These are phyloP conservation scores for Sarotherodon lohbergeri DNA, from an alignment of 2,113 vertebrate species.

Conservation along the genomic window DNA sequence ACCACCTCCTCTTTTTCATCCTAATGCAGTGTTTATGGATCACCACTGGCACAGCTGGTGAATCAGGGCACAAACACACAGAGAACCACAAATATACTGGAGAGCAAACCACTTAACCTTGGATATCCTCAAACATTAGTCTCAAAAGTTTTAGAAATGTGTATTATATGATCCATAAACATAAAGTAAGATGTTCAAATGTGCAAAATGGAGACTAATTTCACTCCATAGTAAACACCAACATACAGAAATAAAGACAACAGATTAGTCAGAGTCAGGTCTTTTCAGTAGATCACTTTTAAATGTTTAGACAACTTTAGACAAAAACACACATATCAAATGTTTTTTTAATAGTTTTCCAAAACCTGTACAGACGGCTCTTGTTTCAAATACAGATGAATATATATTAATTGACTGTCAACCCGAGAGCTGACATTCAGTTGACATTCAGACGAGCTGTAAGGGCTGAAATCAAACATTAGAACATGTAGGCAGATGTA, in stretches of 20 bases:
- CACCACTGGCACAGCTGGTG: not conserved
- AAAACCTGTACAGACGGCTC: not conserved
- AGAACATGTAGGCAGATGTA: not conserved
- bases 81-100: not conserved
- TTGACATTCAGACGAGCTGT: not conserved
- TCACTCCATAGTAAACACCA: fast-evolving
- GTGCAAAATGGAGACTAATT: fast-evolving
- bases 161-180: fast-evolving
- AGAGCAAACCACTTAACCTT: fast-evolving
- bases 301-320: not conserved
- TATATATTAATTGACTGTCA: not conserved
- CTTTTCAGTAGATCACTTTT: not conserved
- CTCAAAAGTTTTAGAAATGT: fast-evolving
- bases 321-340: not conserved
- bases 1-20: fast-evolving
- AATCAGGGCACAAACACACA: not conserved
- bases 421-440: not conserved
- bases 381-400: not conserved
- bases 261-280: not conserved
- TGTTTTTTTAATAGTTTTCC: not conserved
- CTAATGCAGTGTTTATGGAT: not conserved
- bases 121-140: fast-evolving
- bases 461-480: not conserved
- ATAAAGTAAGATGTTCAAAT: not conserved
- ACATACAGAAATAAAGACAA: not conserved